phyloP scores from a whole-genome alignment of 2,888 invertebrate species.

The Pristionchus fissidentatus region DNA sequence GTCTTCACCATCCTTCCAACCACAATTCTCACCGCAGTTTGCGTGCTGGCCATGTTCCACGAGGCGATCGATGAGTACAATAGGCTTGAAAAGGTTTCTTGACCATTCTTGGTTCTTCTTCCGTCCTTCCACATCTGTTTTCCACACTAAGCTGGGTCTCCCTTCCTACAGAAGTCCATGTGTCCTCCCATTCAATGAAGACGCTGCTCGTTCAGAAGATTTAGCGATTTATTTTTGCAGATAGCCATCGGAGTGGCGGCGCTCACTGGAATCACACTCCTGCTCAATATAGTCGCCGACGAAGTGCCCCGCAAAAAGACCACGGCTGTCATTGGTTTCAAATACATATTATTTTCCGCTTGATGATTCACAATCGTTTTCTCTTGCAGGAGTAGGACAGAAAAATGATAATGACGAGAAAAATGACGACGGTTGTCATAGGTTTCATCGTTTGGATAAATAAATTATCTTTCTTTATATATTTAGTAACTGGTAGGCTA shows the following conservation, averaged over 20 bases:
- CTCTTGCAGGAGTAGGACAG: not conserved
- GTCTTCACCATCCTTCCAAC: not conserved
- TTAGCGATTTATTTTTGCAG: too few species aligned
- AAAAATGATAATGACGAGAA: too few species aligned
- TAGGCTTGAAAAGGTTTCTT: not conserved
- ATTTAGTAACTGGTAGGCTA: too few species aligned
- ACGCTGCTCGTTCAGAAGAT: not conserved
- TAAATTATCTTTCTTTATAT: too few species aligned
- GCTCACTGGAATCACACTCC: not conserved
- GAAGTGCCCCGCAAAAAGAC: not conserved
- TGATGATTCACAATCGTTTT: not conserved
- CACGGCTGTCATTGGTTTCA: not conserved
- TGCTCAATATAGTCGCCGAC: not conserved
- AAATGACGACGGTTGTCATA: too few species aligned
- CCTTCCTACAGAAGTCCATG: too few species aligned
- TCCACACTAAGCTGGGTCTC: too few species aligned
- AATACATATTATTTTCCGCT: not conserved
- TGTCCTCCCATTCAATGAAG: not conserved
- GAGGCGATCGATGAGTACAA: not conserved
- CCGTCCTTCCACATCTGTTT: too few species aligned
- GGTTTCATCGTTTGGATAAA: too few species aligned
- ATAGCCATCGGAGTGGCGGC: not conserved
- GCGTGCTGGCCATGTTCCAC: not conserved
- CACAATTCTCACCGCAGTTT: not conserved
- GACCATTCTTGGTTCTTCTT: not conserved